Evolutionary conservation across 2,797 vertebrate species (phyloP).

Genomic region (Gallinago nigripennis): DNA sequence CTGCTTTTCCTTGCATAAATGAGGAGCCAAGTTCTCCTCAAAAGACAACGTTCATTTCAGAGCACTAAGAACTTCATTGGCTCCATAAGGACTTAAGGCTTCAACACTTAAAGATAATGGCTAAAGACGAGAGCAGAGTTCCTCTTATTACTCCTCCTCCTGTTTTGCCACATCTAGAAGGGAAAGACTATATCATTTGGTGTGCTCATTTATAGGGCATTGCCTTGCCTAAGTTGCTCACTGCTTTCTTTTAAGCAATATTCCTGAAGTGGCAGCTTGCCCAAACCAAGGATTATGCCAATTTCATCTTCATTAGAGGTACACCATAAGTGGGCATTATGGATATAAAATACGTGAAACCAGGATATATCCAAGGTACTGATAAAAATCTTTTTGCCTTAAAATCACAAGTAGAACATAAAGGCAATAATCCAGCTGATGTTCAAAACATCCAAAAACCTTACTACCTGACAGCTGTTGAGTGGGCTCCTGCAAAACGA

Average conservation of each 20-base stretch:
- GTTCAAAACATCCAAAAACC: not conserved
- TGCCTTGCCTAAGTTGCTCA: not conserved
- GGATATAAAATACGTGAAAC: not conserved
- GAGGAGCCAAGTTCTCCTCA: constrained; percentile 1
- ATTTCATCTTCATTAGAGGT: not conserved
- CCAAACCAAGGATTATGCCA: not conserved
- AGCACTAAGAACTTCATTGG: not conserved
- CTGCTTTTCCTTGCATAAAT: constrained; percentile 24
- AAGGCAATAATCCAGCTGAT: not conserved
- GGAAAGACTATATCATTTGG: not conserved
- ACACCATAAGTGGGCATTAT: not conserved
- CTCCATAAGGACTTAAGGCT: not conserved
- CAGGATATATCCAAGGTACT: not conserved
- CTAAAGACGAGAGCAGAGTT: not conserved
- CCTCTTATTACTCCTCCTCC: not conserved
- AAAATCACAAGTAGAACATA: not conserved
- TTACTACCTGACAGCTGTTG: constrained; percentile 6
- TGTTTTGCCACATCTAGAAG: not conserved
- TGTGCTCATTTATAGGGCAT: not conserved
- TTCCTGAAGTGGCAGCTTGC: constrained; percentile 5
- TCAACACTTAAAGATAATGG: not conserved
- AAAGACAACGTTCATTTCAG: not conserved
- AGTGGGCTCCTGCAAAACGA: not conserved
- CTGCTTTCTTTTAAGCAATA: constrained; percentile 16
- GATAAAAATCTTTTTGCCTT: not conserved